Evolutionary conservation across 2,113 vertebrate species (phyloP), one percentile per base, ranked within the genome.

Genomic region (Tachysurus fulvidraco): DNA sequence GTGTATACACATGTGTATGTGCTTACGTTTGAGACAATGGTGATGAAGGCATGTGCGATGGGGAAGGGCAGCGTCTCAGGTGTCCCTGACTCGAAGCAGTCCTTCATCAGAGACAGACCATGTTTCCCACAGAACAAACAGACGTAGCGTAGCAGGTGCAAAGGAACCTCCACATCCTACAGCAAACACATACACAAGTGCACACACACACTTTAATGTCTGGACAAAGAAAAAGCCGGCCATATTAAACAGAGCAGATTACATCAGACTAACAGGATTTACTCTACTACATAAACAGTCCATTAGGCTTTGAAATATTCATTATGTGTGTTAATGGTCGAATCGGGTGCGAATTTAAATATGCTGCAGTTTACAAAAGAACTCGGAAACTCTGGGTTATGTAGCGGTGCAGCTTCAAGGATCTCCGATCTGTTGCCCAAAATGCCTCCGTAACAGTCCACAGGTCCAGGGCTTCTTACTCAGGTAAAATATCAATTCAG

Each of bases 91-190:
- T 99, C 97, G 76, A 99, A 99, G 92, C 98, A 99, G 91, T 99
- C 98, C 95, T 99, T 99, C 98, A 99, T 99, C 91, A 99, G 97
- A 83, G 98, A 97, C 92, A 99, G 97, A 87, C 98, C 98, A 81
- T 99, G 98, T 92, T 99, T 99, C 73, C 98, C 97, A 88, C 98
- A 99, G 94, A 99, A 99, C 85, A 99, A 94, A 92, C 98, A 99
- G 84, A 99, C 98, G 50, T 99, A 99, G 62, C 98, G 98, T 92
- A 99, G 97, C 94, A 99, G 95, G 93, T 99, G 98, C 91, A 99
- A 94, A 0, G 98, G 98, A 55, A 99, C 98, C 95, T 99, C 98
- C 92, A 99, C 97, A 88, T 99, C 98, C 98, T 99, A 89, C 78
- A 71, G 77, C 54, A 80, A 50, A 85, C 19, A 83, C 64, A 78